These are phyloP conservation scores for Danio jaintianensis DNA, from an alignment of 2,797 vertebrate species.

Conservation along the genomic window DNA sequence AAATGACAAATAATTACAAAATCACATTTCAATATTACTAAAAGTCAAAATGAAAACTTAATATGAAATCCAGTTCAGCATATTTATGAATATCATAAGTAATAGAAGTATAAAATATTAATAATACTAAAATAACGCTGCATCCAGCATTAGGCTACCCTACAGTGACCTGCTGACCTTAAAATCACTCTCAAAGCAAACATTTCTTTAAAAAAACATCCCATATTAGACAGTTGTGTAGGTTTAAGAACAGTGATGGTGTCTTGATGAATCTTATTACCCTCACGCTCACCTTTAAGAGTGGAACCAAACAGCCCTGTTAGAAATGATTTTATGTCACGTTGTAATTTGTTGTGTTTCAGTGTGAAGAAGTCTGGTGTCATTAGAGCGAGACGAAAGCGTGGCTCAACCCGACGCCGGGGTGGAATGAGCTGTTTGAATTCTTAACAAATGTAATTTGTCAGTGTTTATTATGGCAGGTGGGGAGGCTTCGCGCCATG, in stretches of 20 bases:
- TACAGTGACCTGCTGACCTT: background rate
- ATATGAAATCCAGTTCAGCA: background rate
- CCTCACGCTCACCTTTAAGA: slow-evolving; percentile 26
- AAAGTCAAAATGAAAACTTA: background rate
- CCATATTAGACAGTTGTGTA: background rate
- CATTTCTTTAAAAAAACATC: slow-evolving; percentile 39
- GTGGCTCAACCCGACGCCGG: slow-evolving; percentile 54
- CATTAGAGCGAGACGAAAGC: slow-evolving; percentile 57
- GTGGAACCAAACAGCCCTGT: slow-evolving; percentile 35
- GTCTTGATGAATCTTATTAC: slow-evolving; percentile 36
- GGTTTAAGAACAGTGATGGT: background rate
- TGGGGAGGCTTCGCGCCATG: slow-evolving; percentile 54
- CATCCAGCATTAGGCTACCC: too few species aligned
- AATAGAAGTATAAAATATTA: background rate
- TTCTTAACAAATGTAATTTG: slow-evolving; percentile 70
- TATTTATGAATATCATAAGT: background rate
- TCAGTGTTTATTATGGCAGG: slow-evolving; percentile 67
- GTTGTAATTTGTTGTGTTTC: slow-evolving; percentile 51
- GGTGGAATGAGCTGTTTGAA: slow-evolving; percentile 67
- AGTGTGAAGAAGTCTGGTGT: slow-evolving; percentile 41
- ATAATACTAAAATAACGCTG: background rate
- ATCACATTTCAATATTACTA: background rate
- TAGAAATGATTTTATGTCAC: slow-evolving; percentile 49
- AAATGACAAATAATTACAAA: background rate
- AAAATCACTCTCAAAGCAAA: slow-evolving; percentile 17